A percentile compares a stretch with the other conserved stretches of the same genome.
phyloP scores from a whole-genome alignment of 92 coral and sea anemone genomes.

The Porites evermanni region DNA sequence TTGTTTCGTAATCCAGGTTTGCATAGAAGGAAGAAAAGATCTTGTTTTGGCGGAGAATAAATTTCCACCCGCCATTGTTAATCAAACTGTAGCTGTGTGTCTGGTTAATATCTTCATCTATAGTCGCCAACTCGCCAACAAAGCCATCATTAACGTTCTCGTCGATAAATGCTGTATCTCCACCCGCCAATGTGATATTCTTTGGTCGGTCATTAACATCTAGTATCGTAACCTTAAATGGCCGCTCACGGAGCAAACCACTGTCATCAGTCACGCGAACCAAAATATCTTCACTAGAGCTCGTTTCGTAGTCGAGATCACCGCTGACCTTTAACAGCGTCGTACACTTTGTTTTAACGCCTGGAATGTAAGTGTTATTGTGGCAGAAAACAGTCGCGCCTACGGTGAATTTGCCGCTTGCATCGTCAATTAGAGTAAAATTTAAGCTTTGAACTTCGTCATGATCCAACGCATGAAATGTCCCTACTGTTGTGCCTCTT shows the following conservation, averaged over 20 bases:
- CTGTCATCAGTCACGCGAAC: slow-evolving; percentile 85
- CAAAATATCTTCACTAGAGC: slow-evolving; percentile 67
- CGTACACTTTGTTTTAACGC: slow-evolving; percentile 76
- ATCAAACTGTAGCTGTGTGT: slow-evolving; percentile 77
- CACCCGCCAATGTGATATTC: slow-evolving; percentile 83
- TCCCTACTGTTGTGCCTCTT: slow-evolving; percentile 76
- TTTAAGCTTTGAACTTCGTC: slow-evolving; percentile 85
- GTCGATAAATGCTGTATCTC: slow-evolving; percentile 69
- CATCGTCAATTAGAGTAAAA: slow-evolving; percentile 77
- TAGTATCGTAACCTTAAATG: slow-evolving; percentile 69
- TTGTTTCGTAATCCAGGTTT: slow-evolving; percentile 80
- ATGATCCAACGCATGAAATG: slow-evolving; percentile 85
- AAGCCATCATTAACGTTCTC: slow-evolving; percentile 82
- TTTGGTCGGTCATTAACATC: slow-evolving; percentile 91
- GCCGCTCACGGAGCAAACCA: slow-evolving; percentile 76
- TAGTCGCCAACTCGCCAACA: slow-evolving; percentile 79
- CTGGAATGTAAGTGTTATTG: slow-evolving; percentile 73
- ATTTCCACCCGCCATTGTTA: slow-evolving; percentile 75
- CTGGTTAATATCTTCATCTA: slow-evolving; percentile 84
- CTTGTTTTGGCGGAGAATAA: slow-evolving; percentile 57
- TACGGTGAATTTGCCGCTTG: slow-evolving; percentile 73
- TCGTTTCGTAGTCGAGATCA: slow-evolving; percentile 72
- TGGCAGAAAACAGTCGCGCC: slow-evolving; percentile 67
- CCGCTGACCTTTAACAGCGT: slow-evolving; percentile 75
- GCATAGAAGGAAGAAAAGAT: slow-evolving; percentile 61